Conservation (phyloP, 1,140 invertebrate species). For the Fopius arisanus region DNA sequence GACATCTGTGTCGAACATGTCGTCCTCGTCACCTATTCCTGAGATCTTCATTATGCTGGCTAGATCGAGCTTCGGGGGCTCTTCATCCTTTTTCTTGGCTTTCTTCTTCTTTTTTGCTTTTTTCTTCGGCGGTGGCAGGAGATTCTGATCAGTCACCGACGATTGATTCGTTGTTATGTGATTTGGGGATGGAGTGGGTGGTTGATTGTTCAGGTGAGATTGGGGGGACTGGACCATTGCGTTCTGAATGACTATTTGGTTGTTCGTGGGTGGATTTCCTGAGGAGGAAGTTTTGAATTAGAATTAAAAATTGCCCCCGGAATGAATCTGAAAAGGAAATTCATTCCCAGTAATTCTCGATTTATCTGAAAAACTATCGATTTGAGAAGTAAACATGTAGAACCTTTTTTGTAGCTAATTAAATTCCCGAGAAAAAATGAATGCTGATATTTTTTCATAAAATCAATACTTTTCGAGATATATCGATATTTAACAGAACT, state of each 20-base stretch:
- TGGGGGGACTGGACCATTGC: slow-evolving; percentile 62
- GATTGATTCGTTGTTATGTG: slow-evolving; percentile 46
- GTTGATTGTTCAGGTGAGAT: slow-evolving; percentile 54
- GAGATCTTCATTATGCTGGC: slow-evolving; percentile 69
- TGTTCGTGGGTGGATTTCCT: slow-evolving; percentile 56
- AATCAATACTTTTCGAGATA: too few species aligned
- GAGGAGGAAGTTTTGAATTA: slow-evolving; percentile 9
- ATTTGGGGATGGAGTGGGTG: slow-evolving; percentile 40
- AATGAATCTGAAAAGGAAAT: too few species aligned
- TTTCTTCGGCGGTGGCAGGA: slow-evolving; percentile 62
- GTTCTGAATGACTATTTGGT: slow-evolving; percentile 62
- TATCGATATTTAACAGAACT: too few species aligned
- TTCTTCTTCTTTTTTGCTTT: slow-evolving; percentile 64
- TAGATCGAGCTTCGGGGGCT: slow-evolving; percentile 64
- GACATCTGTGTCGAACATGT: slow-evolving; percentile 59
- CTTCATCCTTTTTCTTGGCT: slow-evolving; percentile 66
- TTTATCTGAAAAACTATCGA: too few species aligned
- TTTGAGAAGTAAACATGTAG: too few species aligned
- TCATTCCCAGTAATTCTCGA: too few species aligned
- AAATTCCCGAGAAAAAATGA: too few species aligned
- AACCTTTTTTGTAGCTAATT: too few species aligned
- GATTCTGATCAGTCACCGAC: slow-evolving; percentile 55
- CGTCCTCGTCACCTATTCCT: slow-evolving; percentile 66
- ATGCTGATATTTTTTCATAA: too few species aligned
- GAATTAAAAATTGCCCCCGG: too few species aligned